phyloP scores from a whole-genome alignment of 1,140 invertebrate species.

The Hylyphantes graminicola region DNA sequence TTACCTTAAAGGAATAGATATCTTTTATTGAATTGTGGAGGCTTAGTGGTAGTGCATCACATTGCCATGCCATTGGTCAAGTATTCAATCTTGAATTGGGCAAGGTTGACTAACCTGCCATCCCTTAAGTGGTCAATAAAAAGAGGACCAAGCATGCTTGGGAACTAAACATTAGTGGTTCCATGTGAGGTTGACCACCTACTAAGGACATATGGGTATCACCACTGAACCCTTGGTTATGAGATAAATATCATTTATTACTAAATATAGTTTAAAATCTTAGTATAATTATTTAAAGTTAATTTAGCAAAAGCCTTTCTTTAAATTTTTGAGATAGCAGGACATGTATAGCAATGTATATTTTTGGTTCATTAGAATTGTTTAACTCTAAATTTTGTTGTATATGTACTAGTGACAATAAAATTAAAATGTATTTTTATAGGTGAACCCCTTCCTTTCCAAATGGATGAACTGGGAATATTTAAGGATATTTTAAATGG shows the following conservation, averaged over 20 bases:
- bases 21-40: too few relatives aligned
- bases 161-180: too few relatives aligned
- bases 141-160: too few relatives aligned
- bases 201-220: too few relatives aligned
- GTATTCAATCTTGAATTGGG: not conserved
- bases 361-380: not conserved
- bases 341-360: not conserved
- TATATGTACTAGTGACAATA: not conserved
- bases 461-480: constrained; percentile 72
- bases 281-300: too few relatives aligned
- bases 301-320: not conserved
- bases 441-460: constrained; percentile 43
- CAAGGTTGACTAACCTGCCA: not conserved
- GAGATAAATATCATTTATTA: too few relatives aligned
- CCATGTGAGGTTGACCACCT: too few relatives aligned
- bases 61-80: too few relatives aligned
- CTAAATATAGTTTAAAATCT: too few relatives aligned
- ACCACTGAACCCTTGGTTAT: too few relatives aligned
- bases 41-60: too few relatives aligned
- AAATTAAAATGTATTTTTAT: not conserved
- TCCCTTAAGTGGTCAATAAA: not conserved
- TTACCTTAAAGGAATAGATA: not conserved
- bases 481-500: constrained; percentile 78
- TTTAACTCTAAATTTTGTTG: not conserved
- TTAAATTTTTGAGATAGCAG: not conserved